A percentile compares a stretch with the other conserved stretches of the same genome.
These are phyloP conservation scores for Xenotilapia caudafasciata DNA, from an alignment of 2,113 vertebrate genomes.

Conservation along the genomic window DNA sequence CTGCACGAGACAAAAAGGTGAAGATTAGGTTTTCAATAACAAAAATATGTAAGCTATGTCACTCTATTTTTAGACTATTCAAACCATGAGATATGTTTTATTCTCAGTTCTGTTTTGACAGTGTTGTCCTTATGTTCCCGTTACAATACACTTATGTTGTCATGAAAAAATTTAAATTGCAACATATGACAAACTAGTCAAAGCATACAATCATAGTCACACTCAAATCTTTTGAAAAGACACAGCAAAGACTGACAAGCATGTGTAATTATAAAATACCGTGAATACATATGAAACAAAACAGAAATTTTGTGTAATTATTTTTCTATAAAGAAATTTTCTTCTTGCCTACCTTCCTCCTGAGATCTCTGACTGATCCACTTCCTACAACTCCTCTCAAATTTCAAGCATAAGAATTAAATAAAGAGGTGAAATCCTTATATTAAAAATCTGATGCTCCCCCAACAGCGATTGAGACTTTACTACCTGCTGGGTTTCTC, in stretches of 20 bases:
- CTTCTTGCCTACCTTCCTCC: neutral
- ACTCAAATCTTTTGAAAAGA: neutral
- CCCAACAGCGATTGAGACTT: neutral
- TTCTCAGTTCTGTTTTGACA: neutral
- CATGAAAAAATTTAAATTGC: neutral
- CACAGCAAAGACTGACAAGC: neutral
- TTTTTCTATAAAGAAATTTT: neutral
- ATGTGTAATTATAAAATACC: neutral
- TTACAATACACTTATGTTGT: neutral
- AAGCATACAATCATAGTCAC: neutral
- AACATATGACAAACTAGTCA: neutral
- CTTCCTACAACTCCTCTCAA: neutral
- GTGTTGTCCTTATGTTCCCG: neutral
- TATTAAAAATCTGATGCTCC: neutral
- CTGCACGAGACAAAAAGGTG: neutral
- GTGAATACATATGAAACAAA: neutral
- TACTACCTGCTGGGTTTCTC: neutral
- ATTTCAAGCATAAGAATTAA: neutral
- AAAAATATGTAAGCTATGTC: neutral
- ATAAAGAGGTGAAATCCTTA: neutral
- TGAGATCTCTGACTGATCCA: neutral
- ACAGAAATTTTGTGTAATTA: neutral
- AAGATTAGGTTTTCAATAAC: neutral
- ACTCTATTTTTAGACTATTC: neutral
- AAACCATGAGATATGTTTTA: neutral